These are phyloP conservation scores for Cotesia chilonis DNA, from an alignment of 1,140 invertebrate genomes.

Conservation along the genomic window DNA sequence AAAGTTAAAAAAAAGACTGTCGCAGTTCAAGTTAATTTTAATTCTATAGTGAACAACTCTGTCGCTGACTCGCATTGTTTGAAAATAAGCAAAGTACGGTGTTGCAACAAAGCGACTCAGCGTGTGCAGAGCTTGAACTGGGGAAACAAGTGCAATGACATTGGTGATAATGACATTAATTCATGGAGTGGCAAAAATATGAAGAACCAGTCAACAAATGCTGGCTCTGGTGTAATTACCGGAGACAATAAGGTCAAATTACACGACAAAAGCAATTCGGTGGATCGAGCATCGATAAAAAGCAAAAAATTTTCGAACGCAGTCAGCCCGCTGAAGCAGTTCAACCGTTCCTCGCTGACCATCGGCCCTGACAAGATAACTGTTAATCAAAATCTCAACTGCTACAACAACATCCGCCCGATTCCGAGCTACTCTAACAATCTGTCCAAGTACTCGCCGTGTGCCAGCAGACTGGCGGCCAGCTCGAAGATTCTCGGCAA, in stretches of 20 bases:
- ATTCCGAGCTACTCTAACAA: not conserved
- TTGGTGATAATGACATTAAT: slow-evolving; percentile 19
- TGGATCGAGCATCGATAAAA: slow-evolving; percentile 46
- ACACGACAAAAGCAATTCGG: slow-evolving; percentile 43
- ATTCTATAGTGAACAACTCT: slow-evolving; percentile 42
- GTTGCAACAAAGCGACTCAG: slow-evolving; percentile 42
- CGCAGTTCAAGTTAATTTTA: slow-evolving; percentile 41
- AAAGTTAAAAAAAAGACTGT: slow-evolving; percentile 42
- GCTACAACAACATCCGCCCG: slow-evolving; percentile 1
- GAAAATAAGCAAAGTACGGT: slow-evolving; percentile 43
- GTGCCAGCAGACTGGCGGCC: slow-evolving; percentile 60
- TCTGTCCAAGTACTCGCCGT: slow-evolving; percentile 63
- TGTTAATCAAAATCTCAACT: slow-evolving; percentile 45
- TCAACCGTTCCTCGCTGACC: slow-evolving; percentile 56
- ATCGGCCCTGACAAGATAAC: slow-evolving; percentile 55
- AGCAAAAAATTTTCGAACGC: slow-evolving; percentile 45
- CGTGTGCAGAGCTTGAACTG: slow-evolving; percentile 39
- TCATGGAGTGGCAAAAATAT: slow-evolving; percentile 35
- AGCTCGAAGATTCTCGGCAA: slow-evolving; percentile 61
- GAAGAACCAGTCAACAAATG: slow-evolving; percentile 35
- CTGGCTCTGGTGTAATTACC: slow-evolving; percentile 11
- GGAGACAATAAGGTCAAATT: slow-evolving; percentile 30
- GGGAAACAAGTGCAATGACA: slow-evolving; percentile 27
- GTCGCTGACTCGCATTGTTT: slow-evolving; percentile 42
- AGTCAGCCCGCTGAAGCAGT: slow-evolving; percentile 56